Percentiles rank a stretch among this genome's conserved stretches.
Conservation (phyloP, 2,888 invertebrate genomes). For the Melinaea marsaeus region DNA sequence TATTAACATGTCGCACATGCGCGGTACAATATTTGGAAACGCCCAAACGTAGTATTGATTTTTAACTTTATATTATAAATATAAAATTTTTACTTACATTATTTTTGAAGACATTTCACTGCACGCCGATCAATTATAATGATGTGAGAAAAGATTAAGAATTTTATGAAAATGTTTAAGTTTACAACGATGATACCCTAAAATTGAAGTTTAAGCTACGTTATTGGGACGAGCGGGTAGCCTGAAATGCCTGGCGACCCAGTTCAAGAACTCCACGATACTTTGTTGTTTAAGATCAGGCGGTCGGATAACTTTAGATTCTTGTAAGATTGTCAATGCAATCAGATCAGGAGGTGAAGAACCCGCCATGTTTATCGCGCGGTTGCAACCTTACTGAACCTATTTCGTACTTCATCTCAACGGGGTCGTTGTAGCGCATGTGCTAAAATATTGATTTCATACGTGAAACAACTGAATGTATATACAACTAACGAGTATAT, state of each 20-base stretch:
- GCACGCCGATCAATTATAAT: not conserved
- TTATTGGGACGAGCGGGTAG: not conserved
- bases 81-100: not conserved
- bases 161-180: too few relatives aligned
- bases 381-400: conserved; percentile 9
- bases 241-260: not conserved
- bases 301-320: not conserved
- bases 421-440: too few relatives aligned
- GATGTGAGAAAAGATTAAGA: not conserved
- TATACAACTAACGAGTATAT: too few relatives aligned
- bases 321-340: not conserved
- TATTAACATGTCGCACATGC: not conserved
- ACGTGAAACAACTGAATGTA: too few relatives aligned
- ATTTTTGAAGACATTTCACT: not conserved
- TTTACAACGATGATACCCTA: not conserved
- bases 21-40: not conserved
- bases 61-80: too few relatives aligned
- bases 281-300: not conserved
- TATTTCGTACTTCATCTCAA: not conserved
- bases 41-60: conserved; percentile 2
- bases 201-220: not conserved
- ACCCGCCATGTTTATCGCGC: conserved; percentile 17
- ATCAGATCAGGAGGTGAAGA: conserved; percentile 5
- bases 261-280: not conserved
- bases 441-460: too few relatives aligned